Evolutionary conservation across 2,797 vertebrate genomes (phyloP).

Genomic region (Xenentodon cancila): DNA sequence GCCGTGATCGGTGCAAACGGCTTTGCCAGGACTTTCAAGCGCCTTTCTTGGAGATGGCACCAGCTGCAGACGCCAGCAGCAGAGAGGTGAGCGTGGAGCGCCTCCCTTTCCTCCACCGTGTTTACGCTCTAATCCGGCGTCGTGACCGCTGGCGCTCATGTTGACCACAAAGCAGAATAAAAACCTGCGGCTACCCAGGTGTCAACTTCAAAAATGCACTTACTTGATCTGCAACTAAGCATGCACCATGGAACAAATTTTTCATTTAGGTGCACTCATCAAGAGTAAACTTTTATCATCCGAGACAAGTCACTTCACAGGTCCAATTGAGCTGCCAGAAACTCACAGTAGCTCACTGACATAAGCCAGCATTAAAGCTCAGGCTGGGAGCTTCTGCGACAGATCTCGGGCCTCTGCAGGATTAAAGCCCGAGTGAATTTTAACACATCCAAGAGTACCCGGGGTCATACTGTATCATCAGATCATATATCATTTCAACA

Average conservation of each 20-base stretch:
- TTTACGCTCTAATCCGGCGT: conserved; percentile 53
- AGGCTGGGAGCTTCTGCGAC: too few species aligned
- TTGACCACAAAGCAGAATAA: conserved; percentile 38
- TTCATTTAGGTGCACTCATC: not conserved
- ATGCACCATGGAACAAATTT: not conserved
- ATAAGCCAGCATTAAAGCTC: too few species aligned
- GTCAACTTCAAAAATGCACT: conserved; percentile 5
- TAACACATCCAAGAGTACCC: too few species aligned
- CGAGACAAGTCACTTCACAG: not conserved
- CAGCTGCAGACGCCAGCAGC: conserved; percentile 32
- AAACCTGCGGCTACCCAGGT: conserved; percentile 29
- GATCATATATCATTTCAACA: too few species aligned
- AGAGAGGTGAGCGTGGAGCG: conserved; percentile 3
- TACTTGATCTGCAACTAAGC: too few species aligned
- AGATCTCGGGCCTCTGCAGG: too few species aligned
- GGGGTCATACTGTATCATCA: too few species aligned
- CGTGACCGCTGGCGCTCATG: conserved; percentile 33
- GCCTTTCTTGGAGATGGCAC: conserved; percentile 22
- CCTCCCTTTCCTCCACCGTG: conserved; percentile 1
- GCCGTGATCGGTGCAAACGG: conserved; percentile 9
- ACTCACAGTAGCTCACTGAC: not conserved
- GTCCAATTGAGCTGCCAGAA: not conserved
- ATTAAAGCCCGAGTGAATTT: too few species aligned
- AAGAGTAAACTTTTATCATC: not conserved
- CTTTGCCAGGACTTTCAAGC: conserved; percentile 2